Base-by-base conservation (phyloP, 2,797 vertebrate genomes). In the Fratercula arctica region DNA sequence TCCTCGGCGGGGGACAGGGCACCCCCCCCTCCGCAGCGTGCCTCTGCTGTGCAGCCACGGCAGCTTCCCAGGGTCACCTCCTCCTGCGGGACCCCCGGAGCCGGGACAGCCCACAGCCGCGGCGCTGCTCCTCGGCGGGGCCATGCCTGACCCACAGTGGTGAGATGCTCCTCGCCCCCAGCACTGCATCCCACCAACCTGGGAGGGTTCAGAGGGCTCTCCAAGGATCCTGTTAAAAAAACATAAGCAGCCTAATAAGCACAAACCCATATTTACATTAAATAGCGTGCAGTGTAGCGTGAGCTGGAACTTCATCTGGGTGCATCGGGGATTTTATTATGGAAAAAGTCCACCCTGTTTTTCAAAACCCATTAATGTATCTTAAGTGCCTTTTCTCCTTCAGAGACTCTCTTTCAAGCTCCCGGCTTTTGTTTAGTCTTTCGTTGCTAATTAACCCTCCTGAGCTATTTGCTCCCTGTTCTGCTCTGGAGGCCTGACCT, bases 401-500 rank as follows among this genome's bases (percentile, higher is more conserved):
- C 84, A 79, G 81, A 88, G 60, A 11, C 31, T 41, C 11, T 45
- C 70, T 88, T 82, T 87, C 81, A 70, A 54, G 51, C 39, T 92
- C 60, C 31, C 2, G 1, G 75, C 33, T 91, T 91, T 79, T 92
- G 81, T 95, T 97, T 95, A 66, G 84, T 56, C 75, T 89, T 89
- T 85, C 20, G 1, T n/a, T 87, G 81, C 84, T 96, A 94, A 96
- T 96, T 93, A 96, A 93, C 70, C 92, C 90, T 92, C 77, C 53
- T 51, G 95, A 93, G 95, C 86, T 85, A 13, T 85, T 79, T 87
- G 88, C 84, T 95, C 66, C 67, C 56, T 45, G 17, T 48, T 84
- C 75, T 63, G 84, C 96, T 87, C 86, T 16, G 53, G 87, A 87
- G 74, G 51, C 81, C 85, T 95, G 92, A 95, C 90, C 92, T 95